These are phyloP conservation scores for Amblyraja radiata DNA, from an alignment of 2,797 vertebrate genomes.

Conservation along the genomic window DNA sequence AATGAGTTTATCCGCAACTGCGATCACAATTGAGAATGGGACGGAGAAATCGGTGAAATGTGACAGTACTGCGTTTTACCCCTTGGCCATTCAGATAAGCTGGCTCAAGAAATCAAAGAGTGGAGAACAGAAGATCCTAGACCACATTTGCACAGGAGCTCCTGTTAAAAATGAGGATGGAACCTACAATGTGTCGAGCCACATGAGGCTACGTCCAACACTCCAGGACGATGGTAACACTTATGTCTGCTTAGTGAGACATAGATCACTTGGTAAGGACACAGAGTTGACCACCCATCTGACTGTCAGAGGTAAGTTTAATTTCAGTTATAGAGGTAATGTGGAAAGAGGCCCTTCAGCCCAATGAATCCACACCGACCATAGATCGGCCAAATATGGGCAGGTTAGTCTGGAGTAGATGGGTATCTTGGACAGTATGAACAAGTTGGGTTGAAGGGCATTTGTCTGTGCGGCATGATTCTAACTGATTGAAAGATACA, in stretches of 20 bases:
- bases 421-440: no score
- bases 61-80: neutral
- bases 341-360: no score
- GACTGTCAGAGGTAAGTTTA: constrained; percentile 2
- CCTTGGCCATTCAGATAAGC: neutral
- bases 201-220: neutral
- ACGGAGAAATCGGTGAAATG: constrained; percentile 12
- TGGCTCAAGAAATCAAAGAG: neutral
- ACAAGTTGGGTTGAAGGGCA: no score
- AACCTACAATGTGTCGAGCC: constrained; percentile 16
- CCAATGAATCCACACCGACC: no score
- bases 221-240: neutral
- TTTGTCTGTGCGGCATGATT: no score
- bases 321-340: no score
- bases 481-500: no score
- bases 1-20: neutral
- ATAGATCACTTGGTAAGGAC: neutral
- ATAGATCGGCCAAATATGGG: no score
- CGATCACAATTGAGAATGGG: constrained; percentile 19
- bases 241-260: neutral
- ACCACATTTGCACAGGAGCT: constrained; percentile 8
- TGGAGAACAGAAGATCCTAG: neutral
- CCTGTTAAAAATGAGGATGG: constrained; percentile 15
- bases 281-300: neutral
- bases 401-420: no score